These are phyloP conservation scores for Eptesicus fuscus DNA, from an alignment of 2,113 vertebrate species.

Conservation along the genomic window DNA sequence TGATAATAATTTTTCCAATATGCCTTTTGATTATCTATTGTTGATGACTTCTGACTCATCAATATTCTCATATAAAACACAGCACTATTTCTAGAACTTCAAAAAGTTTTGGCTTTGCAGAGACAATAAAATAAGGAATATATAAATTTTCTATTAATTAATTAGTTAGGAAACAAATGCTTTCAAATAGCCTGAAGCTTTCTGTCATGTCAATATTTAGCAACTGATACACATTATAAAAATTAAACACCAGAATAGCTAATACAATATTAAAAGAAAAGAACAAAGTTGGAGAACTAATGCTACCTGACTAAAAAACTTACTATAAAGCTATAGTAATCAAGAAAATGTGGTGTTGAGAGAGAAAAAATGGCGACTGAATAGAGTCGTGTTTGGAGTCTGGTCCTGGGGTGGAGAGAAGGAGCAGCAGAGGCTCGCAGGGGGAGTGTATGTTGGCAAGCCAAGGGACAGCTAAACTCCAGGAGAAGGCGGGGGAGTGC, in stretches of 20 bases:
- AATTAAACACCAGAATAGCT: not conserved
- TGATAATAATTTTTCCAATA: not conserved
- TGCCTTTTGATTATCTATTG: not conserved
- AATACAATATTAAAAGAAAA: not conserved
- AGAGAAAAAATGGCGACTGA: no score
- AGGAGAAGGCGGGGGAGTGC: no score
- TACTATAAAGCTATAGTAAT: not conserved
- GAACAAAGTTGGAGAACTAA: not conserved
- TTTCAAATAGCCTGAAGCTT: not conserved
- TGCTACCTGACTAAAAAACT: not conserved
- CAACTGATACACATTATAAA: not conserved
- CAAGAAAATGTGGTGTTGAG: not conserved
- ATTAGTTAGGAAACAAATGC: conserved; percentile 25
- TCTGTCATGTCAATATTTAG: not conserved
- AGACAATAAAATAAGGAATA: not conserved
- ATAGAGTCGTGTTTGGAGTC: no score
- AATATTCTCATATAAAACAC: not conserved
- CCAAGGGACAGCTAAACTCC: no score
- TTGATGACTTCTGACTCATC: not conserved
- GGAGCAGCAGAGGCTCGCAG: no score
- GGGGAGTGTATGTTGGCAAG: no score
- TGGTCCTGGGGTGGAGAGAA: no score
- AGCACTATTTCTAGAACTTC: not conserved
- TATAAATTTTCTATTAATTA: not conserved
- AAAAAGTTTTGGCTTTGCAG: no score